Evolutionary conservation across 2,113 vertebrate species (phyloP).

Genomic region (Bostrychus sinensis): DNA sequence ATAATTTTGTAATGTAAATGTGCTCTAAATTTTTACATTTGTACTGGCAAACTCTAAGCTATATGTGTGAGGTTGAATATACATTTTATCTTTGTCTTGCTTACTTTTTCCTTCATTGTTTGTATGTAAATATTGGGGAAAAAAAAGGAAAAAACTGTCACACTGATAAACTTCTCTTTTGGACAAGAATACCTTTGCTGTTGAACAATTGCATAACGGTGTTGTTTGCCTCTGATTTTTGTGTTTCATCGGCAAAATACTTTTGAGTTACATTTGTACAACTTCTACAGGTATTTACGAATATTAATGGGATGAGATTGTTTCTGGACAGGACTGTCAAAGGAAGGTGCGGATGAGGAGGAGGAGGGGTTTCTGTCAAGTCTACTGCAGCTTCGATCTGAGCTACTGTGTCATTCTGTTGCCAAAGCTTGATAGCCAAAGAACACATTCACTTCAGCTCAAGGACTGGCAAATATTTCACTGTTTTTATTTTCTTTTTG

Average conservation of each 20-base stretch:
- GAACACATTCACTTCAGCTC: constrained; percentile 86
- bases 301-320: constrained; percentile 67
- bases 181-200: constrained; percentile 61
- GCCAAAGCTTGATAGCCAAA: constrained; percentile 98
- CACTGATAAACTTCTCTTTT: constrained; percentile 55
- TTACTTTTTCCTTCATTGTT: constrained; percentile 75
- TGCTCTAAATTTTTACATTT: constrained; percentile 93
- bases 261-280: constrained; percentile 76
- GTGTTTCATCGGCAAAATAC: constrained; percentile 68
- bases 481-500: constrained; percentile 41
- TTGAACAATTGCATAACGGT: constrained; percentile 65
- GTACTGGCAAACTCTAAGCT: constrained; percentile 81
- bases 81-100: constrained; percentile 77
- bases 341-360: constrained; percentile 13
- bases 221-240: constrained; percentile 63
- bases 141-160: constrained; percentile 51
- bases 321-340: constrained; percentile 38
- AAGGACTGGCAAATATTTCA: constrained; percentile 74
- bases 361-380: constrained; percentile 44
- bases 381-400: constrained; percentile 80
- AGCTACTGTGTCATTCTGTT: constrained; percentile 84
- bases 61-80: constrained; percentile 73
- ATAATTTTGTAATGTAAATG: constrained; percentile 87
- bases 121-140: constrained; percentile 79
- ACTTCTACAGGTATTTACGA: constrained; percentile 79